phyloP scores from a whole-genome alignment of 2,113 vertebrate species.

The Planiliza haematocheilus region DNA sequence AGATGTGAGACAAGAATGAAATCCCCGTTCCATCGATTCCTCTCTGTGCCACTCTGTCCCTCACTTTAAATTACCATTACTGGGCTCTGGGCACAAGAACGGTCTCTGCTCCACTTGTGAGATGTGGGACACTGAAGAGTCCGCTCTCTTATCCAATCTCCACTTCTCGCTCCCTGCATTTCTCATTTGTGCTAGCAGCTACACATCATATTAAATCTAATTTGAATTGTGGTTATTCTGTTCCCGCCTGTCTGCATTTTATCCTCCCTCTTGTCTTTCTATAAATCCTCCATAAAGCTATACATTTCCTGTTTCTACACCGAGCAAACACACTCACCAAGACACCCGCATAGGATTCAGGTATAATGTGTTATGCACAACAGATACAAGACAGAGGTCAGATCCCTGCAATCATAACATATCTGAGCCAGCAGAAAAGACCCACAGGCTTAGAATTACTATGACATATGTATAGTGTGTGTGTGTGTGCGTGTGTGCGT shows the following conservation, averaged over 20 bases:
- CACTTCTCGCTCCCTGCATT: conserved; percentile 20
- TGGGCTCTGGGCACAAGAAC: conserved; percentile 63
- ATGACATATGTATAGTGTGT: background rate
- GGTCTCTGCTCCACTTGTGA: conserved; percentile 79
- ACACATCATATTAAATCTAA: conserved; percentile 40
- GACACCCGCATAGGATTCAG: conserved; percentile 20
- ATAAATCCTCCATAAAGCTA: conserved; percentile 2
- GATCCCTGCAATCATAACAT: conserved; percentile 45
- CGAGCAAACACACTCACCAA: background rate
- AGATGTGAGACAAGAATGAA: conserved; percentile 56
- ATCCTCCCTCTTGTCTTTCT: background rate
- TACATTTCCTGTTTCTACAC: background rate
- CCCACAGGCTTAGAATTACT: conserved; percentile 44
- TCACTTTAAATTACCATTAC: conserved; percentile 78
- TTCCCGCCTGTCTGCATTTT: background rate
- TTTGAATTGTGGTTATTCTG: conserved; percentile 20
- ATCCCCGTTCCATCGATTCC: conserved; percentile 33
- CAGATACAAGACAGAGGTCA: conserved; percentile 28
- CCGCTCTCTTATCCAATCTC: conserved; percentile 38
- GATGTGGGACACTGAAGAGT: conserved; percentile 70
- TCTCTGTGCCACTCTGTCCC: conserved; percentile 57
- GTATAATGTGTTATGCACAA: conserved; percentile 25
- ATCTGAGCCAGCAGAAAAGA: conserved; percentile 46
- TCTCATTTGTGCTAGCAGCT: conserved; percentile 27
- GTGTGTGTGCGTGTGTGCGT: conserved; percentile 18